Evolutionary conservation across 2,888 invertebrate genomes (phyloP), one percentile per base, ranked within the genome.

Genomic region (Eupelmus urozonus): DNA sequence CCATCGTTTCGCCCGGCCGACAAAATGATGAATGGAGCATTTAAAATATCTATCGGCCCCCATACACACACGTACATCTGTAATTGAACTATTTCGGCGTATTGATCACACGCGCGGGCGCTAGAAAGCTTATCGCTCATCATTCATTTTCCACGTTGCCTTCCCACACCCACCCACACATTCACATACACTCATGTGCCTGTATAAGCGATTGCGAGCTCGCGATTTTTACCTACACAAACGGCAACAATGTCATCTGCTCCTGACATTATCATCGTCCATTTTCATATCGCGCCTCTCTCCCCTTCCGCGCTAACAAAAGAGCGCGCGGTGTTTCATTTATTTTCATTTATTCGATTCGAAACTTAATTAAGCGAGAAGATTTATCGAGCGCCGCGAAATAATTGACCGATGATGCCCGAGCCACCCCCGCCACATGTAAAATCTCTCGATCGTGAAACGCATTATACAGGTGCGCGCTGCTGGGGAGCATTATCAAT

Each of bases 391-490:
- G 13, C 0, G 11, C 16, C 0, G 0, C 7, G 23, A 57, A n/a
- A 57, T 69, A 42, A 69, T 51, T 66, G 65, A 51, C 29, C 65
- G 65, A 27, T 29, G 66, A 53, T n/a, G n/a, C n/a, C n/a, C n/a
- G n/a, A n/a, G n/a, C n/a, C n/a, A n/a, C n/a, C n/a, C n/a, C n/a
- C n/a, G n/a, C n/a, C n/a, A n/a, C n/a, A n/a, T n/a, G n/a, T n/a
- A n/a, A n/a, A n/a, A n/a, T 34, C 9, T 16, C 20, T 1, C 40
- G 66, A 27, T 66, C 16, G 29, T 34, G 9, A 53, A 18, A 25
- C 40, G 40, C 62, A n/a, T n/a, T 29, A n/a, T n/a, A 16, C 25
- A 23, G 0, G 13, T 1, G 34, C 25, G 29, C 57, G n/a, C n/a
- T 49, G n/a, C 49, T 53, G 20, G 5, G 5, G 20, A 53, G 4